Percentiles rank a stretch among this genome's conserved stretches.
Evolutionary conservation across 2,113 vertebrate genomes (phyloP).

Genomic region (Lynx canadensis): DNA sequence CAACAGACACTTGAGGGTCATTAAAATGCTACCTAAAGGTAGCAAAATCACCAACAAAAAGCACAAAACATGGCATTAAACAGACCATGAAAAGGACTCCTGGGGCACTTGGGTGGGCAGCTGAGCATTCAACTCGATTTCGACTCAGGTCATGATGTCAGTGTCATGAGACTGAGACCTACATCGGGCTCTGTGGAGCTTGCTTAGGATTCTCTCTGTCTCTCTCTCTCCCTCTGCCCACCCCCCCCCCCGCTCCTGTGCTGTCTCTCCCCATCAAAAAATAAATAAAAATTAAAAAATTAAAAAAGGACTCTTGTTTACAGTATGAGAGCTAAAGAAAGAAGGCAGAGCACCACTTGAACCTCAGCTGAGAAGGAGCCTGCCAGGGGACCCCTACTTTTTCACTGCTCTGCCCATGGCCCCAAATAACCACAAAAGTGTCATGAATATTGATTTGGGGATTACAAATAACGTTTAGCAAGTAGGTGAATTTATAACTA

Average conservation of each 20-base stretch:
- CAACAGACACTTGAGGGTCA: not conserved
- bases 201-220: no score
- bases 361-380: not conserved
- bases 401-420: not conserved
- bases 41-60: not conserved
- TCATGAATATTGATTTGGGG: not conserved
- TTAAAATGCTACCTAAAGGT: not conserved
- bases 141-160: no score
- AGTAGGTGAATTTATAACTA: slow-evolving; percentile 52
- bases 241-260: no score
- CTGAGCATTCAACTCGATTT: no score
- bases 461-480: not conserved
- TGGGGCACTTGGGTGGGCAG: no score
- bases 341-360: not conserved
- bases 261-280: no score
- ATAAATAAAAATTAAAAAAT: no score
- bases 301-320: not conserved
- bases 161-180: no score
- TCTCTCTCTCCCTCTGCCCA: no score
- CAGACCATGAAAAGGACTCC: no score
- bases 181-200: no score
- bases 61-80: not conserved
- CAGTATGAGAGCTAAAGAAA: not conserved
- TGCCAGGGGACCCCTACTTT: not conserved
- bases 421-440: not conserved